phyloP scores from a whole-genome alignment of 2,113 vertebrate genomes.

The Gopherus evgoodei region DNA sequence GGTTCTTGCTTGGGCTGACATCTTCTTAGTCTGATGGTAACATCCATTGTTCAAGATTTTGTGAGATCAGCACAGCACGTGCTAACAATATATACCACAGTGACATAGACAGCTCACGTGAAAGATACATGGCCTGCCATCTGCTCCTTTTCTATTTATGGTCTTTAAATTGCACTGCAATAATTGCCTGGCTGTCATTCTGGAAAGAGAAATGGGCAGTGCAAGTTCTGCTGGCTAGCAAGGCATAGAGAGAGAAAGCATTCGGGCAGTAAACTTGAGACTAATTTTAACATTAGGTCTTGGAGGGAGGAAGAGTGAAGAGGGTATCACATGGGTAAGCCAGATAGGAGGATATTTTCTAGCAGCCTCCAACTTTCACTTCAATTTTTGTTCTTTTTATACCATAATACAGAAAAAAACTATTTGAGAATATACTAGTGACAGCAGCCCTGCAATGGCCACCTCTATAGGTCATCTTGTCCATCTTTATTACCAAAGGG shows the following conservation, averaged over 20 bases:
- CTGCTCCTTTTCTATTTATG: conserved; percentile 55
- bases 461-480: too few relatives aligned
- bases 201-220: conserved; percentile 46
- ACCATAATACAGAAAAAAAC: fast-evolving
- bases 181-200: conserved; percentile 71
- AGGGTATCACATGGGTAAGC: background rate
- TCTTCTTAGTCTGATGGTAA: background rate
- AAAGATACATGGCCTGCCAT: conserved; percentile 65
- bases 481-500: too few relatives aligned
- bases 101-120: conserved; percentile 27
- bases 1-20: conserved; percentile 28
- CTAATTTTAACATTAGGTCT: conserved; percentile 33
- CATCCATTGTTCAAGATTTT: background rate
- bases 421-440: background rate
- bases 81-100: conserved; percentile 4
- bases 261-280: conserved; percentile 50
- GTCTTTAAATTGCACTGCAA: conserved; percentile 55
- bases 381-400: background rate
- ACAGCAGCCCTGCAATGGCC: background rate
- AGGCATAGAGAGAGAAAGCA: conserved; percentile 36
- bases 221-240: conserved; percentile 30
- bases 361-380: background rate
- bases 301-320: conserved; percentile 19
- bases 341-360: background rate
- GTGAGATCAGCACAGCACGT: background rate